Percentiles rank a stretch among this genome's conserved stretches.
Conservation (phyloP, 2,797 vertebrate species). For the Antrozous pallidus region DNA sequence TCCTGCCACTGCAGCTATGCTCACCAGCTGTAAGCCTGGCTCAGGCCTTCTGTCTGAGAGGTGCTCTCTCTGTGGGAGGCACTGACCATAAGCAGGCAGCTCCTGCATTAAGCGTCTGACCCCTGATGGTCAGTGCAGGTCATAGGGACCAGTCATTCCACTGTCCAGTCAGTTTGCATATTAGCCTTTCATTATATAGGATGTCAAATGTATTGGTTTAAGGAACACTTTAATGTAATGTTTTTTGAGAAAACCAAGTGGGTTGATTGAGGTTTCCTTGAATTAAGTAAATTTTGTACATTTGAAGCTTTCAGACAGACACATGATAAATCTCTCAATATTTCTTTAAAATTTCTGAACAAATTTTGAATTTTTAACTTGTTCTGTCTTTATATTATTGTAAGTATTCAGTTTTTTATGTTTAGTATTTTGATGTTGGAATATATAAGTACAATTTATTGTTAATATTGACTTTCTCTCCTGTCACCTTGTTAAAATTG, state of each 20-base stretch:
- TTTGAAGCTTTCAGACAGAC: background rate
- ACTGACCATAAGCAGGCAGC: too few species aligned
- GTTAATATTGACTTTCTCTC: background rate
- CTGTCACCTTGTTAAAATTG: background rate
- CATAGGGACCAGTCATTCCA: too few species aligned
- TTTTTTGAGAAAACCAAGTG: background rate
- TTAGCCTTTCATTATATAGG: too few species aligned
- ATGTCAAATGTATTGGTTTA: background rate
- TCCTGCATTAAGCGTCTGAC: too few species aligned
- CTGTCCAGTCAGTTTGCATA: too few species aligned
- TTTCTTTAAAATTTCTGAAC: background rate
- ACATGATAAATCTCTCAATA: background rate
- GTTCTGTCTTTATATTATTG: background rate
- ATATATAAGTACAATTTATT: background rate
- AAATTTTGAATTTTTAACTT: background rate
- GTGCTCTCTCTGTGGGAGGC: too few species aligned
- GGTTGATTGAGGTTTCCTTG: background rate
- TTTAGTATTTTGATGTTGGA: background rate
- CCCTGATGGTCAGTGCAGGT: too few species aligned
- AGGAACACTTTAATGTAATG: background rate
- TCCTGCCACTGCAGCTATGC: too few species aligned
- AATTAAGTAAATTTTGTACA: background rate
- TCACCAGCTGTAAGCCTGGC: too few species aligned
- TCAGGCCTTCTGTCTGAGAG: too few species aligned
- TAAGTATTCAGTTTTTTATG: background rate